Conservation (phyloP, 2,797 vertebrate species). For the Propithecus perrieri region DNA sequence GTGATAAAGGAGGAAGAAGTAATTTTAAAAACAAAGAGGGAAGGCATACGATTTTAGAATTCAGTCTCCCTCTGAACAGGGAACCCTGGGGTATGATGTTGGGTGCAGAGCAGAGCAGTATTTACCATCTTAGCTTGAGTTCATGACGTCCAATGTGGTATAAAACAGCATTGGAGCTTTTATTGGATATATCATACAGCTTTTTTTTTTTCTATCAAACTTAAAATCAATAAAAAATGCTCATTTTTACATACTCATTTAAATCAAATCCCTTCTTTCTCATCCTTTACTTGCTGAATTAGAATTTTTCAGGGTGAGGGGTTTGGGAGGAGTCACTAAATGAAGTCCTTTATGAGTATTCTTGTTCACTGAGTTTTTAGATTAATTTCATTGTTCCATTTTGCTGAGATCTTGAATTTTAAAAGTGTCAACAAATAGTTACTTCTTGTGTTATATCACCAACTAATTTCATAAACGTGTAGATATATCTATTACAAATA, state of each 20-base stretch:
- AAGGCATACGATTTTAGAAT: neutral
- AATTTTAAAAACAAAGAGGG: neutral
- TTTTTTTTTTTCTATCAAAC: neutral
- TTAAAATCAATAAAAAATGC: neutral
- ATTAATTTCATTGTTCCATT: neutral
- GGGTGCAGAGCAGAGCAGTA: fast-evolving
- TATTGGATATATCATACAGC: neutral
- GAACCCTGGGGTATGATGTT: neutral
- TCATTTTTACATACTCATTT: neutral
- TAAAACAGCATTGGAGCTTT: neutral
- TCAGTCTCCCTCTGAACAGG: neutral
- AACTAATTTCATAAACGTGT: neutral
- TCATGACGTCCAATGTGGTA: fast-evolving
- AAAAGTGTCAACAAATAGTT: neutral
- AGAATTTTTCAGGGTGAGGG: fast-evolving
- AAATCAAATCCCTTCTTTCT: neutral
- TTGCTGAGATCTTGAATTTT: neutral
- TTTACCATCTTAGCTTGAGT: neutral
- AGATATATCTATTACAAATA: neutral
- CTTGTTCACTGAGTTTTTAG: neutral
- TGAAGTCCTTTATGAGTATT: neutral
- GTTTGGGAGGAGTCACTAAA: neutral
- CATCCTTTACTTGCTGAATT: neutral
- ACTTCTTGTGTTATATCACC: neutral
- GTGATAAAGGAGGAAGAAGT: neutral